Percentiles rank a stretch among this genome's conserved stretches.
phyloP scores from a whole-genome alignment of 1,140 invertebrate genomes.

The Pogonomyrmex barbatus region DNA sequence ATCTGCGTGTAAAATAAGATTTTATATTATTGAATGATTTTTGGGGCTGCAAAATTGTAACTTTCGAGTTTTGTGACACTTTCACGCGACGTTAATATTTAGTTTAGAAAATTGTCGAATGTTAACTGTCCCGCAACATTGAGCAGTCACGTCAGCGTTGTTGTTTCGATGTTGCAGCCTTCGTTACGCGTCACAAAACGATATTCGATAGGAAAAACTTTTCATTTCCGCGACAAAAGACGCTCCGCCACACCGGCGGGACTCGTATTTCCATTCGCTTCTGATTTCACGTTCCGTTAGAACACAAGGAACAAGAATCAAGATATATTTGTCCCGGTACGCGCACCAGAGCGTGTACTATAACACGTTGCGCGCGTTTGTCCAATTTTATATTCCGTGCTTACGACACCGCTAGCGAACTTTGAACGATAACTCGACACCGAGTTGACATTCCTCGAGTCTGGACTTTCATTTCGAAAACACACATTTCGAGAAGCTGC shows the following conservation, averaged over 20 bases:
- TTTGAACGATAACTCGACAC: conserved; percentile 63
- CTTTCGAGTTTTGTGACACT: neutral
- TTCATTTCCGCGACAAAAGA: conserved; percentile 73
- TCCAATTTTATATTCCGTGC: conserved; percentile 73
- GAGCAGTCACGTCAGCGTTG: neutral
- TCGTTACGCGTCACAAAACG: conserved; percentile 51
- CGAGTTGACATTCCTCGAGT: conserved; percentile 31
- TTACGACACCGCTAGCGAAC: conserved; percentile 61
- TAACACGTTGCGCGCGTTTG: conserved; percentile 54
- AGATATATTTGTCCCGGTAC: conserved; percentile 66
- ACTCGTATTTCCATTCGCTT: conserved; percentile 73
- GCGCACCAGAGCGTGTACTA: conserved; percentile 23
- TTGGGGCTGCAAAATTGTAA: neutral
- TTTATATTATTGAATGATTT: neutral
- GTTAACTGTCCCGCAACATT: neutral
- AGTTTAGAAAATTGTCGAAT: neutral
- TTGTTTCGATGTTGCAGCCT: neutral
- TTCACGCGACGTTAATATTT: conserved; percentile 7
- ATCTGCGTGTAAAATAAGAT: neutral
- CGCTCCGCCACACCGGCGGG: conserved; percentile 50
- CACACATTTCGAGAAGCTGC: neutral
- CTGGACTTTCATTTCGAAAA: conserved; percentile 53
- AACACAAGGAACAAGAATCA: conserved; percentile 71
- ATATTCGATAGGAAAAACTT: conserved; percentile 75
- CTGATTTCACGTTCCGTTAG: conserved; percentile 74